Evolutionary conservation across 1,140 invertebrate species (phyloP).

Genomic region (Mesaphorura yosii): DNA sequence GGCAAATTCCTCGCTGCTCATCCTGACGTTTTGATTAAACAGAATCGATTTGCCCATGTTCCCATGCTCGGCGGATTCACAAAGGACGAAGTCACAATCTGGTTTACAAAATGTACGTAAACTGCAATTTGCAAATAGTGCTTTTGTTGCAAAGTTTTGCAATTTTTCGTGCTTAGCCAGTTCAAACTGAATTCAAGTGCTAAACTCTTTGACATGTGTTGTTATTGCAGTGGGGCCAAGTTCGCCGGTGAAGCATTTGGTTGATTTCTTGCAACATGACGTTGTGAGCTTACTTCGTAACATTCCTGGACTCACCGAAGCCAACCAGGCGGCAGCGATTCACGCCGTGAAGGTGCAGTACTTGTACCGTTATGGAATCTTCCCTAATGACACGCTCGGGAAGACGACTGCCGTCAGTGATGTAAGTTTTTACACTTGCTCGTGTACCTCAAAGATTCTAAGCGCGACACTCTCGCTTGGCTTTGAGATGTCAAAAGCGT

Average conservation of each 20-base stretch:
- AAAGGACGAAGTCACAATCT: conserved; percentile 36
- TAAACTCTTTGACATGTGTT: too few species aligned
- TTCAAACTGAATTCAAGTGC: too few species aligned
- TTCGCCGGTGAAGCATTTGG: conserved; percentile 27
- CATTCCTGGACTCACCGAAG: conserved; percentile 23
- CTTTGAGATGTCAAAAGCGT: not conserved
- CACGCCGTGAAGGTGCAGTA: conserved; percentile 33
- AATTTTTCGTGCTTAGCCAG: too few species aligned
- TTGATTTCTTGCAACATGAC: conserved; percentile 33
- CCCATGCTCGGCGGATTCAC: conserved; percentile 36
- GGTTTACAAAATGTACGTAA: conserved; percentile 35
- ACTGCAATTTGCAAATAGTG: too few species aligned
- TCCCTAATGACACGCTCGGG: conserved; percentile 27
- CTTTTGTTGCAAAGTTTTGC: too few species aligned
- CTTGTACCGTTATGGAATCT: conserved; percentile 32
- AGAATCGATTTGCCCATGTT: conserved; percentile 32
- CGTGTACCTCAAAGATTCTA: not conserved
- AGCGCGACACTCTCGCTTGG: not conserved
- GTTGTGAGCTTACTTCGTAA: conserved; percentile 32
- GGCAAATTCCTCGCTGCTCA: conserved; percentile 33
- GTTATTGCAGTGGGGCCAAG: conserved; percentile 31
- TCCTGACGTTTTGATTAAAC: conserved; percentile 32
- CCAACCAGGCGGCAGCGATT: conserved; percentile 31
- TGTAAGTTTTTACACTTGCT: conserved; percentile 27
- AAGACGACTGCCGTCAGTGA: conserved; percentile 31